phyloP scores from a whole-genome alignment of 2,888 invertebrate species.

The Fabriciana adippe region DNA sequence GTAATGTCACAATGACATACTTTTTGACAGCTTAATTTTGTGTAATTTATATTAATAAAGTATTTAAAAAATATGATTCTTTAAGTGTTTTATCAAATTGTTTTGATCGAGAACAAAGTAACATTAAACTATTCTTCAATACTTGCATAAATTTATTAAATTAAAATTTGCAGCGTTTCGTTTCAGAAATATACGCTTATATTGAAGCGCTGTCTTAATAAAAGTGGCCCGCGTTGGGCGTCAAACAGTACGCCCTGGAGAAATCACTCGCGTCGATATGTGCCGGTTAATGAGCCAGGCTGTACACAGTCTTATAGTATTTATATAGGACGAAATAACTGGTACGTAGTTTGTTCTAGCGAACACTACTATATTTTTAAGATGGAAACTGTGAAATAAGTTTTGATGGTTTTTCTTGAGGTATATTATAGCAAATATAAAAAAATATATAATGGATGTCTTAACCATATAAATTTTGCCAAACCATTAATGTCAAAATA shows the following conservation, averaged over 20 bases:
- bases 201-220: slow-evolving; percentile 48
- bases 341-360: not conserved
- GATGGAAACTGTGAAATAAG: no score
- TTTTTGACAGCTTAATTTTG: no score
- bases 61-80: no score
- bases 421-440: no score
- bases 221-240: slow-evolving; percentile 54
- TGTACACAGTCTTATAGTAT: slow-evolving; percentile 21
- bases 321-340: slow-evolving; percentile 16
- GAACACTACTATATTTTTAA: not conserved
- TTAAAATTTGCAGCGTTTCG: slow-evolving; percentile 1
- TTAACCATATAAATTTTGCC: no score
- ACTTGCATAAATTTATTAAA: not conserved
- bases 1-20: no score
- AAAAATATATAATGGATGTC: no score
- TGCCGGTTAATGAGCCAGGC: slow-evolving; percentile 49
- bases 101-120: not conserved
- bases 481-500: no score
- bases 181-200: slow-evolving; percentile 32
- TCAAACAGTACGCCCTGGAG: slow-evolving; percentile 66
- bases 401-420: no score
- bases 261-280: slow-evolving; percentile 67
- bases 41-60: no score
- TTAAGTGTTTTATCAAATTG: no score
- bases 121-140: not conserved